Base-by-base conservation (phyloP, 2,113 vertebrate species). In the Promerops cafer region DNA sequence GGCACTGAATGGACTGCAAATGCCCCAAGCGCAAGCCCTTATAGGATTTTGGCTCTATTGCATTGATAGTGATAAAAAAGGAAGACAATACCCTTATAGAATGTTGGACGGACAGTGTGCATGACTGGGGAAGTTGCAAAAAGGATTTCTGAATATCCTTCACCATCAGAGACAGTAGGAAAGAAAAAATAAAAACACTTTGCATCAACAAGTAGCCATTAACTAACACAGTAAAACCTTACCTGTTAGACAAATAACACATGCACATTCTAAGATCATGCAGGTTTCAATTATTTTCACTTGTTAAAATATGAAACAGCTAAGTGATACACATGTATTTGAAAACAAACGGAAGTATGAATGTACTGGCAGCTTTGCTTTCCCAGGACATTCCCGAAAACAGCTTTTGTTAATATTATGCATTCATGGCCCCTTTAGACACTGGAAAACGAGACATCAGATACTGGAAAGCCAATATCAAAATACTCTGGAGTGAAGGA, bases 1-100 rank as follows among this genome's bases (percentile, higher is more conserved):
- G 52, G 42, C 85, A 84, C 54, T 82, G 80, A 91, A 74, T 3
- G 77, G 68, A 89, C 61, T 75, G 81, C n/a, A 83, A 90, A 83
- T 31, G 78, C 30, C 59, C 94, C 93, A 80, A 12, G 15, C 90
- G 80, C 28, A 85, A 84, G 42, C 57, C 54, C 83, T 93, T n/a
- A 70, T 0, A 76, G 70, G 96, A 95, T 78, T 89, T 57, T 90
- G 21, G 65, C 77, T 93, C 65, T 92, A 93, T 4, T 81, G 60
- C 69, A 96, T 64, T 82, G 91, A 91, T 71, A 72, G 72, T 47
- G 65, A 96, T 91, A 97, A 93, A 92, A 97, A 92, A 93, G 94
- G 96, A 97, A 95, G 89, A 97, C 96, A 97, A 98, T 99, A 98
- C 98, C 98, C 98, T 98, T 97, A 96, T 97, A 97, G 96, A 97